A percentile compares a stretch with the other conserved stretches of the same genome.
These are phyloP conservation scores for Danionella cerebrum DNA, from an alignment of 2,113 vertebrate species.

Conservation along the genomic window DNA sequence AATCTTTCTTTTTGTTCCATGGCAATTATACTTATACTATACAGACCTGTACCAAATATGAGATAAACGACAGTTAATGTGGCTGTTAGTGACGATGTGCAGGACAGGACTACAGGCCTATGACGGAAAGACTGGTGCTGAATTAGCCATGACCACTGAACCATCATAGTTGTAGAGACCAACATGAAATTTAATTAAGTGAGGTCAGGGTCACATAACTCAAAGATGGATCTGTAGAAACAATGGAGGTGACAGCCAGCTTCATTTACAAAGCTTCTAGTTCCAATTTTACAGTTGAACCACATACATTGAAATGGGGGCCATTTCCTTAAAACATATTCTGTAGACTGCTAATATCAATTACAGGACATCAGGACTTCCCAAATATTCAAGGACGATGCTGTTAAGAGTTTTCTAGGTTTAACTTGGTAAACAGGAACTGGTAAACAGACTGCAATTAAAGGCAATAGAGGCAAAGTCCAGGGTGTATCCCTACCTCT, in stretches of 20 bases:
- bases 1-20: too few relatives aligned
- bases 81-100: background rate
- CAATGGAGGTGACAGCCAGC: background rate
- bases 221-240: conserved; percentile 8
- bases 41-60: background rate
- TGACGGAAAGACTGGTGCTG: background rate
- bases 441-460: too few relatives aligned
- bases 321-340: background rate
- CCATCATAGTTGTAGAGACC: background rate
- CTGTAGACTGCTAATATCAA: too few relatives aligned
- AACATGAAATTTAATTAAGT: background rate
- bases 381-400: too few relatives aligned
- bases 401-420: too few relatives aligned
- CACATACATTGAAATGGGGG: background rate
- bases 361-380: too few relatives aligned
- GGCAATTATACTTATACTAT: too few relatives aligned
- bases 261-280: background rate
- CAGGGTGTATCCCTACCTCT: too few relatives aligned
- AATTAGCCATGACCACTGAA: conserved; percentile 3
- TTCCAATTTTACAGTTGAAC: background rate
- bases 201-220: background rate
- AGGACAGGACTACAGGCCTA: background rate
- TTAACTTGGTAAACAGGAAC: too few relatives aligned
- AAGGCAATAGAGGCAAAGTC: too few relatives aligned
- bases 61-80: background rate